These are phyloP conservation scores for Caenorhabditis sulstoni DNA, from an alignment of 2,888 invertebrate species.

Conservation along the genomic window DNA sequence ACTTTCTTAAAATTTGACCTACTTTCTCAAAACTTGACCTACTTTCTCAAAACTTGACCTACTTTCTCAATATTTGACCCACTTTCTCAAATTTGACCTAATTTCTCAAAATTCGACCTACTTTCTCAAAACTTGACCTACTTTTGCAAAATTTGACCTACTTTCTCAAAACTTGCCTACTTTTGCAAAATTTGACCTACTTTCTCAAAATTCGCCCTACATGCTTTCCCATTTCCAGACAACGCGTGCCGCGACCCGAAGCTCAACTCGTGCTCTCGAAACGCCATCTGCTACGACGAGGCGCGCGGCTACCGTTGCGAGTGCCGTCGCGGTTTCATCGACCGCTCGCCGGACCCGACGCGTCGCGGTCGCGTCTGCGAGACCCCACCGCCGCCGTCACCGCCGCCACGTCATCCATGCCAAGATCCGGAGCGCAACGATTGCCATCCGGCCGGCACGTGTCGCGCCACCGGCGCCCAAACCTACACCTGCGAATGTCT, in stretches of 20 bases:
- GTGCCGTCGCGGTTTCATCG: slow-evolving; percentile 77
- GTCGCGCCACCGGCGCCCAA: slow-evolving; percentile 77
- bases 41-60: too few relatives aligned
- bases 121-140: too few relatives aligned
- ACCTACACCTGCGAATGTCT: slow-evolving; percentile 80
- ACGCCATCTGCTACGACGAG: slow-evolving; percentile 80
- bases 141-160: too few relatives aligned
- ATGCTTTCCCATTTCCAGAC: slow-evolving; percentile 70
- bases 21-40: too few relatives aligned
- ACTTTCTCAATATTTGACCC: too few relatives aligned
- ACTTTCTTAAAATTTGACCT: too few relatives aligned
- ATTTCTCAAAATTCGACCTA: too few relatives aligned
- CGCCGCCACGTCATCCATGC: slow-evolving; percentile 78
- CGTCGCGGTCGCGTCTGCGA: slow-evolving; percentile 79
- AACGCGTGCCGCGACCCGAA: slow-evolving; percentile 79
- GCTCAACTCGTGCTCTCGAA: slow-evolving; percentile 79
- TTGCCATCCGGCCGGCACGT: slow-evolving; percentile 78
- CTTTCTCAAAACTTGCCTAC: too few relatives aligned
- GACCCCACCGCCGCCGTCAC: slow-evolving; percentile 74
- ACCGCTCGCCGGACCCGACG: slow-evolving; percentile 74
- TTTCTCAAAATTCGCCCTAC: too few relatives aligned
- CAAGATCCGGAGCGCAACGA: slow-evolving; percentile 80
- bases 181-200: too few relatives aligned
- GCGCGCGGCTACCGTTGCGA: slow-evolving; percentile 78
- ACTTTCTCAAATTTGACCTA: too few relatives aligned